Percentiles rank a stretch among this genome's conserved stretches.
phyloP scores from a whole-genome alignment of 2,113 vertebrate genomes.

The Ictidomys tridecemlineatus region DNA sequence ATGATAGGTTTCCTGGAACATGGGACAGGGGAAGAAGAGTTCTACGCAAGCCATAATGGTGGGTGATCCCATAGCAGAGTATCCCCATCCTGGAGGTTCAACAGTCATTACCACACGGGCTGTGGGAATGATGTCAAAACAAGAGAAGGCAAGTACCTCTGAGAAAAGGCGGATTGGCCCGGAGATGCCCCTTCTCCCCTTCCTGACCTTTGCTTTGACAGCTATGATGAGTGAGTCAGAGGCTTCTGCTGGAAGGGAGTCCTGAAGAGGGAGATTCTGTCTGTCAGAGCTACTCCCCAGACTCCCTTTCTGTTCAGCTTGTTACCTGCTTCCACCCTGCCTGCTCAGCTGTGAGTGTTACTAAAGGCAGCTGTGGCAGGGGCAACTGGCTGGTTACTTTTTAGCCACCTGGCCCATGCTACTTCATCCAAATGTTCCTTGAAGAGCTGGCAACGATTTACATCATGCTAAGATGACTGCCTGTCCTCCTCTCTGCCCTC shows the following conservation, averaged over 20 bases:
- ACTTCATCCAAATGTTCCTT: constrained; percentile 3
- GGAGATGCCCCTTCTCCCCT: constrained; percentile 63
- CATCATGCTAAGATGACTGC: not conserved
- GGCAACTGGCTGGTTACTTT: constrained; percentile 46
- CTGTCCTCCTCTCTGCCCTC: not conserved
- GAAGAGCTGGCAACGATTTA: constrained; percentile 40
- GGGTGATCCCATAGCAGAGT: not conserved
- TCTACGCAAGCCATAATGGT: not conserved
- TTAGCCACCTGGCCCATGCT: constrained; percentile 56
- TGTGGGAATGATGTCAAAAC: not conserved
- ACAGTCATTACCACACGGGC: not conserved
- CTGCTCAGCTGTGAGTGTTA: constrained; percentile 44
- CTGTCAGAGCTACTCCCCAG: constrained; percentile 34
- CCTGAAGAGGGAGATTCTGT: not conserved
- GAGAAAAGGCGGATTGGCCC: not conserved
- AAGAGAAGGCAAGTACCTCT: not conserved
- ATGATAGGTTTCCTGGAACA: not conserved
- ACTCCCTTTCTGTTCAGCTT: constrained; percentile 61
- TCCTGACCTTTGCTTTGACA: constrained; percentile 71
- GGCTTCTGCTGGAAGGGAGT: constrained; percentile 39
- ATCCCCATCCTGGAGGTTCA: not conserved
- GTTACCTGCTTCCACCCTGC: not conserved
- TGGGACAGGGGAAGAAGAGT: not conserved
- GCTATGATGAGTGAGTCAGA: constrained; percentile 23
- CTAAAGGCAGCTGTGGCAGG: not conserved